These are phyloP conservation scores for Phymastichus coffea DNA, from an alignment of 1,140 invertebrate species.

Conservation along the genomic window DNA sequence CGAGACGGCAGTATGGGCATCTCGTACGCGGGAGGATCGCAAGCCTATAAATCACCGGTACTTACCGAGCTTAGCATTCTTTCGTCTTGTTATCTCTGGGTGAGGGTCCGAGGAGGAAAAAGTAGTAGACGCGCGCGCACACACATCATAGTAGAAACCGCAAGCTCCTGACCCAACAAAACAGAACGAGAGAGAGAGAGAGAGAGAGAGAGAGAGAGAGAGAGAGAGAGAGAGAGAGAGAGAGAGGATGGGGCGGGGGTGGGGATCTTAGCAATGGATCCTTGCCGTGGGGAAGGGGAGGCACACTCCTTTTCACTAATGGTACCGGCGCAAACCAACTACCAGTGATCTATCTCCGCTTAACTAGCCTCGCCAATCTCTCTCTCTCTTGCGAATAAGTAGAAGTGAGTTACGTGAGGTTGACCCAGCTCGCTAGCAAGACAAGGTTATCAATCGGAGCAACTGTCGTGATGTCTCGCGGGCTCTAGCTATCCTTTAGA, in stretches of 20 bases:
- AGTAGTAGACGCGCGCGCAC: too few relatives aligned
- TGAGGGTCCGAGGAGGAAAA: too few relatives aligned
- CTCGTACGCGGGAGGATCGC: too few relatives aligned
- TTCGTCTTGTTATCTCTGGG: too few relatives aligned
- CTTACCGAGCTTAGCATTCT: too few relatives aligned
- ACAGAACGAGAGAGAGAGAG: neutral
- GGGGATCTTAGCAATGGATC: neutral
- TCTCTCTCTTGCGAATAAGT: too few relatives aligned
- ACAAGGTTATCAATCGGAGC: slow-evolving; percentile 22
- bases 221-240: neutral
- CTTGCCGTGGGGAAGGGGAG: slow-evolving; percentile 11
- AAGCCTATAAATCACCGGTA: neutral
- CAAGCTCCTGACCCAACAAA: too few relatives aligned
- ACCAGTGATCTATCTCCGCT: neutral
- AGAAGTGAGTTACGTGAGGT: neutral
- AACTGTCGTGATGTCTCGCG: slow-evolving; percentile 15
- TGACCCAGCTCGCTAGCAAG: too few relatives aligned
- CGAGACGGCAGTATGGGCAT: neutral
- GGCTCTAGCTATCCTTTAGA: neutral
- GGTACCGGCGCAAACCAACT: neutral
- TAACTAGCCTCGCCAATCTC: neutral
- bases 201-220: neutral
- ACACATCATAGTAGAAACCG: too few relatives aligned
- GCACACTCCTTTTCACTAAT: slow-evolving; percentile 4
- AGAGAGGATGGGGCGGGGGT: too few relatives aligned